A percentile compares a stretch with the other conserved stretches of the same genome.
phyloP scores from a whole-genome alignment of 2,113 vertebrate genomes.

The Balaenoptera acutorostrata region DNA sequence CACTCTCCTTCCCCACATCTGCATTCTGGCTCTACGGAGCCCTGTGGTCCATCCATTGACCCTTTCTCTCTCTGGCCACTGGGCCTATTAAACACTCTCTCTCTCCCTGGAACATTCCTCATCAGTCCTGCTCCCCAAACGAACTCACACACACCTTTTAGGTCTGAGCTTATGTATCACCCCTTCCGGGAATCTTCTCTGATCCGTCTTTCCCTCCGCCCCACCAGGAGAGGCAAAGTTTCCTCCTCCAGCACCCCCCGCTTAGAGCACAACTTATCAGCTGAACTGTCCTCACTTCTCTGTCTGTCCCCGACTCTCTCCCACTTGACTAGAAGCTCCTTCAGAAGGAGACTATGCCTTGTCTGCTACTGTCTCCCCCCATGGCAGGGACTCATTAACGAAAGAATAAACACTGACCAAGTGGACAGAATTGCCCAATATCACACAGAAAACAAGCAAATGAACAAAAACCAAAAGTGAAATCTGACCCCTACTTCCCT shows the following conservation, averaged over 20 bases:
- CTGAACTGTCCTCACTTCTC: too few relatives aligned
- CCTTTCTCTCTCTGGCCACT: neutral
- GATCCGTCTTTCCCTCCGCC: neutral
- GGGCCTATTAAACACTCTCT: neutral
- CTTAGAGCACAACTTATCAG: neutral
- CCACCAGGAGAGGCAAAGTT: neutral
- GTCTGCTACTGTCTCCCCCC: rapidly evolving
- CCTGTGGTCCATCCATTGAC: rapidly evolving
- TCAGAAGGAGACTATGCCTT: neutral
- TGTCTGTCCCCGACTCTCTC: neutral
- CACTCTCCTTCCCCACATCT: neutral
- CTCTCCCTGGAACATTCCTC: neutral
- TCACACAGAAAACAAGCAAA: neutral
- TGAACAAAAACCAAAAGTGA: neutral
- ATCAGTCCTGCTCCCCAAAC: neutral
- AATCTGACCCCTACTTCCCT: rapidly evolving
- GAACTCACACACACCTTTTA: rapidly evolving
- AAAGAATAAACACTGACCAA: neutral
- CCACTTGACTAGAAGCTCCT: neutral
- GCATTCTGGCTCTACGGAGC: neutral
- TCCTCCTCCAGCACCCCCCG: neutral
- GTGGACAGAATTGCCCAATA: rapidly evolving
- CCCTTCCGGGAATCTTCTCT: neutral
- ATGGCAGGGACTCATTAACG: rapidly evolving
- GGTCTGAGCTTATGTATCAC: neutral